Base-by-base conservation (phyloP, 2,888 invertebrate species). In the Adelognathus sp. region DNA sequence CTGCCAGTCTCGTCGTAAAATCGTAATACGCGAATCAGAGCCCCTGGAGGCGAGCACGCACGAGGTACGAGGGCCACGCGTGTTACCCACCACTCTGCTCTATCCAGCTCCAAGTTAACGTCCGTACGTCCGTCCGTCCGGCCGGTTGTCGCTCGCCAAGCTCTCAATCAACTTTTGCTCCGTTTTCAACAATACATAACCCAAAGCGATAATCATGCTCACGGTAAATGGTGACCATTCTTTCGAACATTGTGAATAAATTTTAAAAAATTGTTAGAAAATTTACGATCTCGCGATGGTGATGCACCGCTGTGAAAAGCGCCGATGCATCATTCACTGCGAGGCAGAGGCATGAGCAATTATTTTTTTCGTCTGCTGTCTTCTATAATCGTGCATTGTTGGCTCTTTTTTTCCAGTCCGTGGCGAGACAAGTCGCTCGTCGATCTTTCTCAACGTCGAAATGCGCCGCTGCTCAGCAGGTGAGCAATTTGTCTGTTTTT, bases 371-470 rank as follows among this genome's bases (percentile, higher is more conserved):
- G n/a, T n/a, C n/a, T n/a, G 18, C 72, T 33, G 63, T 46, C 27
- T 46, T 16, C 9, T 54, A 36, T 67, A 66, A 73, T 66, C 14
- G 52, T 7, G 46, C 33, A 58, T 67, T 52, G 61, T 66, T 50
- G 70, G 24, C 56, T 60, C n/a, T n/a, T n/a, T n/a, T n/a, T 83
- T 89, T 88, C 54, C 83, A 91, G 91, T 88, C 87, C 54, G 85
- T 87, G 9, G 85, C 85, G 52, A 88, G 86, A 70, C 86, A 84
- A 75, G 81, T 89, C 50, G 84, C 81, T 21, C 88, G 87, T 70
- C 91, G 91, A 24, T 88, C 90, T 39, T 91, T 91, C 74, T 90
- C 91, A 52, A 91, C 91, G 27, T 88, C 91, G 70, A 90, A 86
- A 90, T 90, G 90, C 85, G 84, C 84, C 36, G 85, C 88, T 2